Evolutionary conservation across 2,797 vertebrate genomes (phyloP).

Genomic region (Salarias fasciatus): DNA sequence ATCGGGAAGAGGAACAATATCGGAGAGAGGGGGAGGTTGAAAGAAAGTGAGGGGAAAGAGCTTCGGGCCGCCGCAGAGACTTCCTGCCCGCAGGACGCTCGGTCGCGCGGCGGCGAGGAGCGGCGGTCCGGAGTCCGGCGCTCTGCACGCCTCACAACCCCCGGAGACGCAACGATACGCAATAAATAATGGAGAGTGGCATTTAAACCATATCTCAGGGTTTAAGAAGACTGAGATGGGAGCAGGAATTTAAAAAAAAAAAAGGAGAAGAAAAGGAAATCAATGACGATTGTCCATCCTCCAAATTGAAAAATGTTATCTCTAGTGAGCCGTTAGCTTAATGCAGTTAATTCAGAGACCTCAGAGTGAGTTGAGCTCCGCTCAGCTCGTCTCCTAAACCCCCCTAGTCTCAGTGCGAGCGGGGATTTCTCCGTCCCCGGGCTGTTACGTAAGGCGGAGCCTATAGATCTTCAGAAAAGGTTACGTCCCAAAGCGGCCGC

Average conservation of each 20-base stretch:
- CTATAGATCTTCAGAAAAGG: constrained; percentile 5
- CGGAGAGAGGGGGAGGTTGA: constrained; percentile 8
- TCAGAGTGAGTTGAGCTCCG: constrained; percentile 1
- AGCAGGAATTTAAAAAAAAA: too few species aligned
- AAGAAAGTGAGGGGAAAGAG: constrained; percentile 14
- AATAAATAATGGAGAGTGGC: constrained; percentile 36
- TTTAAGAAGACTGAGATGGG: constrained; percentile 28
- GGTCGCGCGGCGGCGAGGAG: too few species aligned
- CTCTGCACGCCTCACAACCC: constrained; percentile 29
- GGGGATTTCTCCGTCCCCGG: constrained; percentile 4
- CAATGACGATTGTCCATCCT: constrained; percentile 48
- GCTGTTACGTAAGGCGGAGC: constrained; percentile 14
- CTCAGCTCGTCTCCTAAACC: constrained; percentile 5
- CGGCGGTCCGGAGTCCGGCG: constrained; percentile 45
- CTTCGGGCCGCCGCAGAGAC: constrained; percentile 40
- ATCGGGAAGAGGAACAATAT: constrained; percentile 1
- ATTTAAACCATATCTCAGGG: constrained; percentile 49
- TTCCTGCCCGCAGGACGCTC: constrained; percentile 47
- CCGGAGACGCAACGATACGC: constrained; percentile 32
- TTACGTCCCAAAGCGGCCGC: too few species aligned
- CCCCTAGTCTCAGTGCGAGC: constrained; percentile 17
- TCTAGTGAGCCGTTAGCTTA: constrained; percentile 45
- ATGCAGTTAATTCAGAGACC: constrained; percentile 43
- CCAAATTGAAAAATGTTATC: constrained; percentile 49
- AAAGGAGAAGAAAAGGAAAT: constrained; percentile 43